Base-by-base conservation (phyloP, 1,140 invertebrate species). In the Stenopsyche tienmushanensis region DNA sequence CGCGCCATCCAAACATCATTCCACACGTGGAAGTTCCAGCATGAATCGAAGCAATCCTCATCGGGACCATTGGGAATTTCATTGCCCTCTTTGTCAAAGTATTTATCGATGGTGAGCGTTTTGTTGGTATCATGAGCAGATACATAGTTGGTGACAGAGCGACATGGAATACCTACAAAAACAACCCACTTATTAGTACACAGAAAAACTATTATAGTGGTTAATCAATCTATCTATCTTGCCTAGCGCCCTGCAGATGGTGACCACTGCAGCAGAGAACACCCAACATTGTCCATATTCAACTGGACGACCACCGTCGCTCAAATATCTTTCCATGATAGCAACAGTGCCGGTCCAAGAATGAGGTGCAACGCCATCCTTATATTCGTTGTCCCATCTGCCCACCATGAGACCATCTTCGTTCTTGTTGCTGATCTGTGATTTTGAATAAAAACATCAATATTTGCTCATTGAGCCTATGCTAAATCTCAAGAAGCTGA, bases 11-110 rank as follows among this genome's bases (percentile, higher is more conserved):
- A 92, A 49, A 89, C 88, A 64, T 93, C 91, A 72, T 90, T 91
- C 91, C 91, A 93, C 0, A 90, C 88, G 74, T 93, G 91, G 80
- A 91, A 93, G 77, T 92, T 92, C 91, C 88, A 87, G 70, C 83
- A 84, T 5, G 82, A 84, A 72, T 86, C 84, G 62, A 78, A 81
- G 60, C 81, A 85, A 67, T 83, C 82, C 64, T 84, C 83, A 71
- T 84, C 82, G 1, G 84, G 83, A 9, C 84, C 84, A 52, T 83
- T 82, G 13, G 81, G 80, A 13, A 89, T 83, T 73, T 85, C 83
- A 58, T 89, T 84, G 13, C 86, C 77, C 75, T 83, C 82, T 75
- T 81, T 73, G 66, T 84, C 83, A 68, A 85, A 85, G 73, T 86
- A 90, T 73, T 84, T 84, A 73, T 91, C 89, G 39, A 91, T 83